phyloP scores from a whole-genome alignment of 2,888 invertebrate genomes.

The Tipula vernalis region DNA sequence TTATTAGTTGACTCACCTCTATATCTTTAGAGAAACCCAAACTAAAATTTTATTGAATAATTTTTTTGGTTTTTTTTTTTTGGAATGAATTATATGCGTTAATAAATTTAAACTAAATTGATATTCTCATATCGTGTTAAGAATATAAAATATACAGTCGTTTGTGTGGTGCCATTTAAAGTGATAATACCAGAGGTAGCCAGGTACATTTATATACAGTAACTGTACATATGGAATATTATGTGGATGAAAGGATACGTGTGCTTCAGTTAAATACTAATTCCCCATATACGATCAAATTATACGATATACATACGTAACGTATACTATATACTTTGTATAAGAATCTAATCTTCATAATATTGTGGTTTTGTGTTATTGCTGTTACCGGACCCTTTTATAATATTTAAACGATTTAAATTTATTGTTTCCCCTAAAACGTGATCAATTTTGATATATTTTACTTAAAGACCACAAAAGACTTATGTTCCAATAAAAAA shows the following conservation, averaged over 20 bases:
- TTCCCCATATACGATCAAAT: neutral
- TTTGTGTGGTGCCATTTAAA: neutral
- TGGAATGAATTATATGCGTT: neutral
- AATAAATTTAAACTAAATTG: neutral
- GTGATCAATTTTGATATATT: constrained; percentile 4
- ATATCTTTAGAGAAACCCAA: neutral
- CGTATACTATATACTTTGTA: neutral
- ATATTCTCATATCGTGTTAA: neutral
- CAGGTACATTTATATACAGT: neutral
- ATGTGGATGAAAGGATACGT: neutral
- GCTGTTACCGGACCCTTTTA: neutral
- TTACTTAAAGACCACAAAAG: neutral
- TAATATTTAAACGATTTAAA: constrained; percentile 4
- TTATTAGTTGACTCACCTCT: neutral
- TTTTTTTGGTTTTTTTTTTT: neutral
- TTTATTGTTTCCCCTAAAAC: neutral
- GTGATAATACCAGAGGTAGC: neutral
- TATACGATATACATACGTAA: neutral
- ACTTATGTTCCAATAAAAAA: neutral
- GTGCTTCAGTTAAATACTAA: neutral
- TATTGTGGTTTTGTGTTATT: neutral
- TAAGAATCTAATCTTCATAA: neutral
- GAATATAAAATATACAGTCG: neutral
- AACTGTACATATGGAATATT: neutral
- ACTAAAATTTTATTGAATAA: neutral